Evolutionary conservation across 2,113 vertebrate genomes (phyloP), one percentile per base, ranked within the genome.

Genomic region (Ceratotherium simum): DNA sequence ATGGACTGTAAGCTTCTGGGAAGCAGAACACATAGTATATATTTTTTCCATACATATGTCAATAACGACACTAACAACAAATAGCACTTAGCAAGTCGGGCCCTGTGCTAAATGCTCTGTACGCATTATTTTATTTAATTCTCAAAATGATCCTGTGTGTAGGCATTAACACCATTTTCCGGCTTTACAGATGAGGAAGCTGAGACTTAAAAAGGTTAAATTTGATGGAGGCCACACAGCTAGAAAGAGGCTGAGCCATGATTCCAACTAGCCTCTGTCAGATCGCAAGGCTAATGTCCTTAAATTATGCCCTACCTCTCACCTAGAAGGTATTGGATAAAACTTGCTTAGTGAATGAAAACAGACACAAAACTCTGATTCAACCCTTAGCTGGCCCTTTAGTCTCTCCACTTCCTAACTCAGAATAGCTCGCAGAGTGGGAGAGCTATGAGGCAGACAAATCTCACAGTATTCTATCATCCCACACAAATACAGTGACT

Each of bases 401-500:
- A 36, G 8, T 72, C 62, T 39, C 75, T 27, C 36, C 8, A 27
- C 25, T 39, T 75, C 62, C 58, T 79, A 51, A n/a, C 14, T 9
- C 7, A 18, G 18, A 33, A 51, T 0, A 70, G 20, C 31, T 58
- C 33, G 1, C 17, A 2, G n/a, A 18, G 25, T 9, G 64, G 62
- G 6, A 21, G 18, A 39, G 8, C 36, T 23, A 6, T 0, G 4
- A 11, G 83, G 31, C 36, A 39, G 16, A 11, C 9, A n/a, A 2
- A 27, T 27, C 31, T 11, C 31, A 39, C 2, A 2, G 3, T 0
- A 65, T 13, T 36, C 58, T 13, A 6, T 33, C n/a, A 54, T 25
- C 23, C 25, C 84, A 83, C 9, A 80, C 48, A 42, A 42, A 58
- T 1, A 36, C n/a, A 20, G 56, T 5, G n/a, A 23, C 62, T 27